Percentiles rank a stretch among this genome's conserved stretches.
Evolutionary conservation across 2,797 vertebrate species (phyloP).

Genomic region (Pangasius larnaudii): DNA sequence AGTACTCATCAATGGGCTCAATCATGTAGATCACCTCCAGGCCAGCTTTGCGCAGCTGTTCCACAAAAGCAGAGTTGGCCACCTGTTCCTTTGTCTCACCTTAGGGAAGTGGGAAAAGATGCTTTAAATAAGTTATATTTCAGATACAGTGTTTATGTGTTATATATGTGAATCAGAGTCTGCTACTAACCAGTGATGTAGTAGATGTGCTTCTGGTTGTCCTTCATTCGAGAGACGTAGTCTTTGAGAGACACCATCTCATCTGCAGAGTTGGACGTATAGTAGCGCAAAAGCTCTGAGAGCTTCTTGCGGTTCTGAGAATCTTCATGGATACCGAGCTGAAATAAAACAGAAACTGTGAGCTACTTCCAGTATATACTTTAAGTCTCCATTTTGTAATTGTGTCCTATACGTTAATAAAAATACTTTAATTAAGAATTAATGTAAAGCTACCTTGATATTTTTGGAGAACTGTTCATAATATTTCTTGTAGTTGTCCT

Average conservation of each 20-base stretch:
- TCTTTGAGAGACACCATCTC: conserved; percentile 90
- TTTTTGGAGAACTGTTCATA: conserved; percentile 91
- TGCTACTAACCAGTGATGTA: conserved; percentile 82
- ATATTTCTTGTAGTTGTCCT: conserved; percentile 89
- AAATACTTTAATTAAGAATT: neutral
- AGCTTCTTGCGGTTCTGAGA: conserved; percentile 88
- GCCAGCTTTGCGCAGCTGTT: conserved; percentile 90
- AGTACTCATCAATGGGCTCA: conserved; percentile 96
- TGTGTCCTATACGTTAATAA: neutral
- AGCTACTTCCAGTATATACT: neutral
- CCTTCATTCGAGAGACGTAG: conserved; percentile 88
- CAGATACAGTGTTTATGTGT: neutral
- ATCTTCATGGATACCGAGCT: conserved; percentile 90
- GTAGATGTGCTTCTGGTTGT: conserved; percentile 88
- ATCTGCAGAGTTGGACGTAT: conserved; percentile 86
- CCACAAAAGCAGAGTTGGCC: conserved; percentile 96
- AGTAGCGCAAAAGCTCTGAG: conserved; percentile 82
- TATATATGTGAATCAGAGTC: neutral
- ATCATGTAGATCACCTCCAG: conserved; percentile 98
- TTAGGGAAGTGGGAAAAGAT: conserved; percentile 55
- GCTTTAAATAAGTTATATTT: conserved; percentile 11
- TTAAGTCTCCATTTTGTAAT: neutral
- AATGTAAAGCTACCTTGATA: conserved; percentile 80
- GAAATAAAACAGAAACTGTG: conserved; percentile 16
- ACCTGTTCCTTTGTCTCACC: conserved; percentile 98